These are phyloP conservation scores for Nycticebus coucang DNA, from an alignment of 2,113 vertebrate genomes.

Conservation along the genomic window DNA sequence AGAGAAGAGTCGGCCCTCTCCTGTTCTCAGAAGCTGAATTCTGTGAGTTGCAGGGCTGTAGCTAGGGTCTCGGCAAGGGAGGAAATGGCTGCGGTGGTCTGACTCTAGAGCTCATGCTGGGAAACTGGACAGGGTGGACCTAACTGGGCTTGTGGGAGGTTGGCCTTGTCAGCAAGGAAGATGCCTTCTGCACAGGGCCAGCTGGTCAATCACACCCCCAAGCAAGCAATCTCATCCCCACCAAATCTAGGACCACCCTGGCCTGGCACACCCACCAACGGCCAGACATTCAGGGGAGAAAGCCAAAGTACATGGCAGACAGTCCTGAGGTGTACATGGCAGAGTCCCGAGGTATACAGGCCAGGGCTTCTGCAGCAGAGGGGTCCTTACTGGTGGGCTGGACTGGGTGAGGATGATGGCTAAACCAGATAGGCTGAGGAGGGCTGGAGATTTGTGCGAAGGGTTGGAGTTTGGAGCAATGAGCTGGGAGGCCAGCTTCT, in stretches of 20 bases:
- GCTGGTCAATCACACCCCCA: neutral
- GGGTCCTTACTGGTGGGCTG: accelerated
- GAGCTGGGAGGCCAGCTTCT: neutral
- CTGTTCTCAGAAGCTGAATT: neutral
- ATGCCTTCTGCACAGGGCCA: accelerated
- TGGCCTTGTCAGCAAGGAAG: neutral
- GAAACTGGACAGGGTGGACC: accelerated
- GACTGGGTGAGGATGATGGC: neutral
- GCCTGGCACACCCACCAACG: neutral
- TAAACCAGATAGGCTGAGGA: neutral
- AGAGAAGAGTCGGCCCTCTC: neutral
- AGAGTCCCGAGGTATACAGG: no score
- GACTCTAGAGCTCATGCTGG: accelerated
- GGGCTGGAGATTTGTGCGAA: accelerated
- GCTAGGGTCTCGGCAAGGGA: neutral
- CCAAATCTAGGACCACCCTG: neutral
- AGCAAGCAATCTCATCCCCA: neutral
- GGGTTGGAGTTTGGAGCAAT: neutral
- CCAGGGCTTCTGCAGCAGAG: no score
- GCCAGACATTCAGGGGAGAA: neutral
- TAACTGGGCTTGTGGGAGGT: accelerated
- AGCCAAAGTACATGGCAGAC: no score
- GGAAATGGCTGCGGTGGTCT: accelerated
- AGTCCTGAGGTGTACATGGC: accelerated
- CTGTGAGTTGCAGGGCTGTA: accelerated